Evolutionary conservation across 2,888 invertebrate species (phyloP), one percentile per base, ranked within the genome.

Genomic region (Mythimna ferrago): DNA sequence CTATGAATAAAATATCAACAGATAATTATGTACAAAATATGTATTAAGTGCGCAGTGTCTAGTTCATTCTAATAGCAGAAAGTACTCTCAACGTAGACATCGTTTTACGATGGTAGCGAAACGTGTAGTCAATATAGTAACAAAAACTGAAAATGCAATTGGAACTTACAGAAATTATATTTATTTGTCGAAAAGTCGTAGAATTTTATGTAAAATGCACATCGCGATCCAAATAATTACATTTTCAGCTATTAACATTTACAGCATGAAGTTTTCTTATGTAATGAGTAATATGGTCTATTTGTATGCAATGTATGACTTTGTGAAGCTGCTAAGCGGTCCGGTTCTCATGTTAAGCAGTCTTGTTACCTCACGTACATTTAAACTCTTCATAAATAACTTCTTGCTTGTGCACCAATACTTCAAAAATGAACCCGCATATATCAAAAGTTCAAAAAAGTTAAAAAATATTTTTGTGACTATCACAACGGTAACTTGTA

Each of bases 361-460:
- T 19, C 35, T 60, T 57, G 2, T 56, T 7, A 69, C 2, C 2
- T 70, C 78, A 10, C 5, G 6, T 16, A 48, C 56, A 10, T 74
- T 66, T n/a, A 51, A 58, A 35, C 7, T 54, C 0, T 73, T 61
- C 2, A 11, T 35, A 7, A 41, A 63, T 2, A 66, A 78, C 56
- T 64, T 78, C 5, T 60, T 60, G 19, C 7, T 48, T 0, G 32
- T 74, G 6, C 41, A 78, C n/a, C 0, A 7, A 21, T 26, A 32
- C 26, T 69, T 32, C 14, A 19, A 53, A 11, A 53, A 69, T 11
- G 48, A 74, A 14, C 51, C 68, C 2, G 38, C 1, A 19, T 64
- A 60, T 51, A 63, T n/a, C 4, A 63, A 60, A 21, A 6, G 60
- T 14, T 38, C 66, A 1, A 80, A 10, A 74, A 74, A 60, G 2